Evolutionary conservation across 1,140 invertebrate genomes (phyloP).

Genomic region (Lepidurus couesii): DNA sequence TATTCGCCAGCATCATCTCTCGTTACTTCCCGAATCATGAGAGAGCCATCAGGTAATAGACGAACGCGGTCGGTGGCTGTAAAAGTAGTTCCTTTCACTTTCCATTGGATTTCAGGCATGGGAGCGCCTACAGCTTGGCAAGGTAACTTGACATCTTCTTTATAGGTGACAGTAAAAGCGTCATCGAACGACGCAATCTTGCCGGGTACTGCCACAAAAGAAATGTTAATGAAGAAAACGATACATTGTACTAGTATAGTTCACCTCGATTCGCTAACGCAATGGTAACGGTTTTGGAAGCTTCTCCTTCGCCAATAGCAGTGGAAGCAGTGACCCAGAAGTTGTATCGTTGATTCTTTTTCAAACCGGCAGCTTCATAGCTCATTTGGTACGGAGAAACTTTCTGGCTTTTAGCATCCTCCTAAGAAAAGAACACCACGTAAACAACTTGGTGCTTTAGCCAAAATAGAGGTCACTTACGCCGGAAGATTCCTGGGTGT

Average conservation of each 20-base stretch:
- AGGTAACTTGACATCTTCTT: slow-evolving; percentile 82
- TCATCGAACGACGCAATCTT: slow-evolving; percentile 89
- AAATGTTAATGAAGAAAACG: not conserved
- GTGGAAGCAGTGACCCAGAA: slow-evolving; percentile 93
- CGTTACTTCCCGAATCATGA: slow-evolving; percentile 81
- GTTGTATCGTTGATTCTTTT: slow-evolving; percentile 73
- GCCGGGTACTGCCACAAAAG: slow-evolving; percentile 65
- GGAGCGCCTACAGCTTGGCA: slow-evolving; percentile 86
- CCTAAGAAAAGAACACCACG: slow-evolving; percentile 31
- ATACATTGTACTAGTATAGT: not conserved
- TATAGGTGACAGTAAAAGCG: slow-evolving; percentile 79
- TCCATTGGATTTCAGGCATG: slow-evolving; percentile 81
- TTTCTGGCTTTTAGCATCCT: slow-evolving; percentile 51
- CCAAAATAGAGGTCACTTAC: not conserved
- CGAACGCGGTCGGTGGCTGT: slow-evolving; percentile 68
- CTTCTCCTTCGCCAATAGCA: slow-evolving; percentile 83
- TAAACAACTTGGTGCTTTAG: not conserved
- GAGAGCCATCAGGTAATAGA: slow-evolving; percentile 77
- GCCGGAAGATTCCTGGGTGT: slow-evolving; percentile 62
- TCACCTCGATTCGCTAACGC: slow-evolving; percentile 73
- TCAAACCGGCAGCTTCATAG: slow-evolving; percentile 76
- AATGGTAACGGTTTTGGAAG: slow-evolving; percentile 74
- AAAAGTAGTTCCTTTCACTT: slow-evolving; percentile 57
- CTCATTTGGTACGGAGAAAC: slow-evolving; percentile 58
- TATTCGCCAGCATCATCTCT: slow-evolving; percentile 85